Evolutionary conservation across 2,113 vertebrate genomes (phyloP), one percentile per base, ranked within the genome.

Genomic region (Syngnathus scovelli): DNA sequence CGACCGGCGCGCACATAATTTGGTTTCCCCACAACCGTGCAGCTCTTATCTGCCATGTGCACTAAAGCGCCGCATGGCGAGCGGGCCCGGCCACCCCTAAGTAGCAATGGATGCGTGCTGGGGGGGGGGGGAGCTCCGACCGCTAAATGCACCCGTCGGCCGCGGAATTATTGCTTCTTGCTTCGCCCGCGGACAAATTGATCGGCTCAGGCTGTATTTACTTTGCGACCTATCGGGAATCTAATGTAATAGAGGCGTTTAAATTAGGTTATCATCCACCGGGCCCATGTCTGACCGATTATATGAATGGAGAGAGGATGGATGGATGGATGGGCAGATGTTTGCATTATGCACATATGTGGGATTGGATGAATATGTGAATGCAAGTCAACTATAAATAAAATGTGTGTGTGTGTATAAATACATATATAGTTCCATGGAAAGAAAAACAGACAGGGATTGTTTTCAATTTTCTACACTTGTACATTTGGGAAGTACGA

Each of bases 31-130:
- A 18, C 52, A 55, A 27, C 52, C 52, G 6, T 27, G 52, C 11
- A 55, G 52, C 52, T 16, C 27, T 58, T 58, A 58, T 58, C 55
- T 58, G 55, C 55, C 55, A 36, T 16, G 55, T 33, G 55, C 55
- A 58, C 55, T 16, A 58, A 58, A 58, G 55, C 55, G 13, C 33
- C 12, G 27, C 27, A 6, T 16, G 55, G 11, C 7, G 13, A 58
- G 27, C 5, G 27, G 55, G 15, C 55, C 2, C 13, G 27, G 55
- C 55, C 55, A 36, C 13, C 55, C 13, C 6, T 37, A 15, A 58
- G 27, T 33, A 15, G 27, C 15, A 58, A 36, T 16, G 27, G 13
- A 36, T 36, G 27, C 27, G 18, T 36, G 55, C 55, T 58, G 55
- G 55, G 15, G 46, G 15, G 10, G 2, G 7, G 48, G 7, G 7